Evolutionary conservation across 2,797 vertebrate genomes (phyloP), one percentile per base, ranked within the genome.

Genomic region (Microchirus variegatus): DNA sequence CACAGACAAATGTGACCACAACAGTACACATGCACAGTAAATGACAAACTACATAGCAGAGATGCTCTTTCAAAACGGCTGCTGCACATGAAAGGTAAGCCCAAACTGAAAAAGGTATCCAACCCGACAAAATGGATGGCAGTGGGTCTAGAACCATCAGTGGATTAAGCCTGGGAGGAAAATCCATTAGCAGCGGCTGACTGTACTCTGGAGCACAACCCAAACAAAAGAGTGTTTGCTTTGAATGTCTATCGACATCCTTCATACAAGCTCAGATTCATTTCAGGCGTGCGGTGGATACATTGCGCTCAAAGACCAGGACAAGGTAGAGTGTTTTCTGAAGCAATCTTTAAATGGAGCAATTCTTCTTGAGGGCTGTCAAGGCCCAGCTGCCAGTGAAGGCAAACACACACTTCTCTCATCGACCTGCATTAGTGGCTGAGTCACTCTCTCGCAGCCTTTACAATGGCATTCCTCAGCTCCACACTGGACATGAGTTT

Each of bases 321-420:
- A 91, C 89, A 89, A 89, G 90, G 81, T 90, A 87, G 86, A 90
- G 86, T 90, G 89, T 92, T 92, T 91, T 91, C 90, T 90, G 89
- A 91, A 90, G 88, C 87, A 88, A 91, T 91, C 90, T 90, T 92
- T 91, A 92, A 92, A 92, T 89, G 91, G 86, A 90, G 89, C 90
- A 87, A 91, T 91, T 91, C 87, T 91, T 92, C 90, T 89, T 87
- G 81, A 88, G 86, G 89, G 87, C 85, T 91, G 90, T 91, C 90
- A 90, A 83, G 84, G 86, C 88, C 83, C 81, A 64, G 84, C 88
- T 85, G 83, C 85, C 76, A 63, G 86, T 47, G 79, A 67, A 85
- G 79, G 85, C 87, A 87, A 90, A 90, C 89, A 83, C 82, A 84
- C 82, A 87, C 66, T 84, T 89, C 81, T 78, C 70, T 82, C 85